Conservation (phyloP, 2,888 invertebrate species). For the Cabera pusaria region DNA sequence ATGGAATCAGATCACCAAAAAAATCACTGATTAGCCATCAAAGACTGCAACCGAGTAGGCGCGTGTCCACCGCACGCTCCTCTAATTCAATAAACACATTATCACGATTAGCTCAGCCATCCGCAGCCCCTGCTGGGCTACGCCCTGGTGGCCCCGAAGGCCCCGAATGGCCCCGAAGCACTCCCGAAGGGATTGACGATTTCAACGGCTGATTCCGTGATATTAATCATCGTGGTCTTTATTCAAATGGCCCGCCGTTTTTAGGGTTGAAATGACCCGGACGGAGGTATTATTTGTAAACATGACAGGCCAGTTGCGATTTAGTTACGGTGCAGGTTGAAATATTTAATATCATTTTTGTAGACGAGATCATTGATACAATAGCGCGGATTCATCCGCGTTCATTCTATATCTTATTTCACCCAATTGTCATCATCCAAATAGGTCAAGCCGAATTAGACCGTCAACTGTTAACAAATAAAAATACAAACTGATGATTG, state of each 20-base stretch:
- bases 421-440: too few relatives aligned
- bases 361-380: too few relatives aligned
- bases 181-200: slow-evolving; percentile 50
- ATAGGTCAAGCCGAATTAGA: too few relatives aligned
- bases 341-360: too few relatives aligned
- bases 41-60: slow-evolving; percentile 42
- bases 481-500: too few relatives aligned
- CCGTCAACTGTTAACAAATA: too few relatives aligned
- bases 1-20: slow-evolving; percentile 28
- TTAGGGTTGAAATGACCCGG: slow-evolving; percentile 32
- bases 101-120: slow-evolving; percentile 72
- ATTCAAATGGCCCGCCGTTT: slow-evolving; percentile 56
- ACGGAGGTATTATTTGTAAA: slow-evolving; percentile 11
- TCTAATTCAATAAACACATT: slow-evolving; percentile 83
- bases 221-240: slow-evolving; percentile 68
- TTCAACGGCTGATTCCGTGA: slow-evolving; percentile 63
- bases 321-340: too few relatives aligned
- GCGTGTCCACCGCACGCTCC: slow-evolving; percentile 75
- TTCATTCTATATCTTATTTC: too few relatives aligned
- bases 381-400: too few relatives aligned
- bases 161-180: slow-evolving; percentile 25
- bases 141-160: slow-evolving; percentile 57
- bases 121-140: slow-evolving; percentile 52
- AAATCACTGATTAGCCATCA: slow-evolving; percentile 37
- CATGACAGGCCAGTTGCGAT: slow-evolving; percentile 7